A percentile compares a stretch with the other conserved stretches of the same genome.
phyloP scores from a whole-genome alignment of 1,140 invertebrate genomes.

The Sarcophaga bullata region DNA sequence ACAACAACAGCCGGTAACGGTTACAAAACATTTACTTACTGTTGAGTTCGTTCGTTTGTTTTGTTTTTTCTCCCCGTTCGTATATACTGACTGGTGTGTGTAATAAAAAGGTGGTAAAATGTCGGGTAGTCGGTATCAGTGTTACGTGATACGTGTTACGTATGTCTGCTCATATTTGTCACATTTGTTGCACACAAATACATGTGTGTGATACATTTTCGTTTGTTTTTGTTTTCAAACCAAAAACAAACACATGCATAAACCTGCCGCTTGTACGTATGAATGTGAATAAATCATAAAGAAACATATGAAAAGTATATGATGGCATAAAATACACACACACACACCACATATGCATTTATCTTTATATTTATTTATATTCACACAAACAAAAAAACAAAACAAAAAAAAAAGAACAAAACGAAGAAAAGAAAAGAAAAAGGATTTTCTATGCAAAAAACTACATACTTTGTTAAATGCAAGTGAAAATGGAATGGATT shows the following conservation, averaged over 20 bases:
- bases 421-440: not conserved
- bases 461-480: constrained; percentile 30
- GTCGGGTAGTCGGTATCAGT: not conserved
- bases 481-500: constrained; percentile 27
- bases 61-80: too few species aligned
- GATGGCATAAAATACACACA: not conserved
- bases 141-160: not conserved
- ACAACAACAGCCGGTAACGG: constrained; percentile 12
- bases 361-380: not conserved
- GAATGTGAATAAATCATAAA: constrained; percentile 1
- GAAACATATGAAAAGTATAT: not conserved
- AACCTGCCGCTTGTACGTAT: not conserved
- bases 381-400: constrained; percentile 4
- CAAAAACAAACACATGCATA: not conserved
- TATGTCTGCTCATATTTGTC: not conserved
- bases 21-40: constrained; percentile 21
- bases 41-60: not conserved
- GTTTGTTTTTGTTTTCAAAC: not conserved
- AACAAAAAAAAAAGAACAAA: not conserved
- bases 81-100: not conserved
- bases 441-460: not conserved
- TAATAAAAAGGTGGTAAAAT: not conserved
- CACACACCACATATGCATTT: not conserved
- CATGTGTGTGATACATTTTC: constrained; percentile 1
- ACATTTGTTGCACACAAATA: constrained; percentile 9